Evolutionary conservation across 2,888 invertebrate genomes (phyloP).

Genomic region (Cinara cedri): DNA sequence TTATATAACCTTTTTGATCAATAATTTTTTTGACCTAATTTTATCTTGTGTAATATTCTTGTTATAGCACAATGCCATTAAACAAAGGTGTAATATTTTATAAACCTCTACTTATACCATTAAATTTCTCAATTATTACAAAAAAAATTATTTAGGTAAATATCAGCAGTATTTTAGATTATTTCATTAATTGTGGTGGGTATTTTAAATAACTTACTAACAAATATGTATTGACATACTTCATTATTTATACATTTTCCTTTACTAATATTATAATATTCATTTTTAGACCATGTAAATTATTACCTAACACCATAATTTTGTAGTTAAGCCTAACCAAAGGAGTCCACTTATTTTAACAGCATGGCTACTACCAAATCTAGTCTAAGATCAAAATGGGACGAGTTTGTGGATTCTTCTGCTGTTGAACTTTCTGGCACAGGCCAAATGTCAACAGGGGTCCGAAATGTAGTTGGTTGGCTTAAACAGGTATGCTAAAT

Average conservation of each 20-base stretch:
- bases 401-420: conserved; percentile 71
- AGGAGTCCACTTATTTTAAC: conserved; percentile 51
- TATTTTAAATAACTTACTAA: neutral
- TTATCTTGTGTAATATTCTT: neutral
- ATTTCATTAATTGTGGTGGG: neutral
- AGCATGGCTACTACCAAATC: conserved; percentile 56
- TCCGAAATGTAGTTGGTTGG: conserved; percentile 81
- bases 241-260: neutral
- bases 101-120: neutral
- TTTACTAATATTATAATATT: neutral
- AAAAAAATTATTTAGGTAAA: neutral
- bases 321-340: conserved; percentile 56
- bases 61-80: neutral
- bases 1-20: neutral
- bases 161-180: neutral
- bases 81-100: neutral
- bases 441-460: conserved; percentile 72
- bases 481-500: conserved; percentile 73
- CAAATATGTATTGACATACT: neutral
- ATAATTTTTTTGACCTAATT: conserved; percentile 3
- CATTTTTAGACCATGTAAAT: neutral
- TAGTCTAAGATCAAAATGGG: conserved; percentile 72
- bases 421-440: conserved; percentile 71
- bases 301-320: conserved; percentile 37
- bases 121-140: neutral